Conservation (phyloP, 2,113 vertebrate species). For the Trochalopteron elliotii region DNA sequence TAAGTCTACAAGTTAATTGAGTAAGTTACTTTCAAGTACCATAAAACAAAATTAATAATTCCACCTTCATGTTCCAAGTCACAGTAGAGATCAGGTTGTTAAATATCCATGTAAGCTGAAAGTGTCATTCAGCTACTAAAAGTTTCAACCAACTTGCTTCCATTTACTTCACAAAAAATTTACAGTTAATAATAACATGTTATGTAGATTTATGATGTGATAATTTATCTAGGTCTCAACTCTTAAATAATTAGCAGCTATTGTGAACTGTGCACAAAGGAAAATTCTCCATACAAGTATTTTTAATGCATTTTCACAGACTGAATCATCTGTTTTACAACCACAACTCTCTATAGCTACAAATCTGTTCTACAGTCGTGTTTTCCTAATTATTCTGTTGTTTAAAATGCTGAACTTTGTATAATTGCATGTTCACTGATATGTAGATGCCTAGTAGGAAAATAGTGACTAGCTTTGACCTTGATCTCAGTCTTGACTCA, state of each 20-base stretch:
- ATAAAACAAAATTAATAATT: conserved; percentile 37
- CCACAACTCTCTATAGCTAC: not conserved
- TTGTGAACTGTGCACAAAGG: not conserved
- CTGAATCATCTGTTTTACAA: not conserved
- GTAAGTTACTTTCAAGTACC: not conserved
- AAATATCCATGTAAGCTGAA: not conserved
- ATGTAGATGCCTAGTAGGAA: not conserved
- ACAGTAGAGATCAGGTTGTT: not conserved
- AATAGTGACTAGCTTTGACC: not conserved
- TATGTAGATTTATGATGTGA: not conserved
- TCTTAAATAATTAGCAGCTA: not conserved
- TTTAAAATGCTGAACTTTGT: not conserved
- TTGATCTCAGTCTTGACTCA: not conserved
- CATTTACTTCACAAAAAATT: not conserved
- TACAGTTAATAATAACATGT: not conserved
- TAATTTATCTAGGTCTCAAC: not conserved
- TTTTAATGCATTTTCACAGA: not conserved
- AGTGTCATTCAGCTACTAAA: not conserved
- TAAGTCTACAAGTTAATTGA: conserved; percentile 19
- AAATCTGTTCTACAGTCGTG: not conserved
- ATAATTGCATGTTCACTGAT: not conserved
- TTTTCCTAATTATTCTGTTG: not conserved
- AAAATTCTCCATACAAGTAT: not conserved
- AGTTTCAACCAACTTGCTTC: not conserved
- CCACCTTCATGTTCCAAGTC: conserved; percentile 2